Evolutionary conservation across 2,797 vertebrate genomes (phyloP).

Genomic region (Tenualosa ilisha): DNA sequence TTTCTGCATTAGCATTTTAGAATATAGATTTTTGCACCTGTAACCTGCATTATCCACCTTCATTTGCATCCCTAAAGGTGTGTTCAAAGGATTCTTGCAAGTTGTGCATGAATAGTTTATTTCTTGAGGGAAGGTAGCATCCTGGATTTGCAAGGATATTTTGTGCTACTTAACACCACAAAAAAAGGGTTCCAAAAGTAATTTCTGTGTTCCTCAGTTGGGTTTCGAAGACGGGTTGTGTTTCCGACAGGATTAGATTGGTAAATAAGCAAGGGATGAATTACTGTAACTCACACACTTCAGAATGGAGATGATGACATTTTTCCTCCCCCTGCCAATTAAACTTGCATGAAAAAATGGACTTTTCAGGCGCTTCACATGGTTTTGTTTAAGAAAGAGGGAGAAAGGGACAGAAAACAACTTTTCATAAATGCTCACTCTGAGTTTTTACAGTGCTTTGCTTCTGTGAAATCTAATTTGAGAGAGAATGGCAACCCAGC

Average conservation of each 20-base stretch:
- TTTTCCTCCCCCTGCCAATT: conserved; percentile 51
- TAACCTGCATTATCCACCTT: not conserved
- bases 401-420: conserved; percentile 54
- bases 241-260: conserved; percentile 22
- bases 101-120: not conserved
- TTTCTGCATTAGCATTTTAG: not conserved
- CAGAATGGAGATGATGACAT: conserved; percentile 45
- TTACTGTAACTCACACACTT: conserved; percentile 56
- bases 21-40: not conserved
- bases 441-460: conserved; percentile 60
- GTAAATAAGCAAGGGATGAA: conserved; percentile 23
- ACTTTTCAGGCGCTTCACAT: conserved; percentile 59
- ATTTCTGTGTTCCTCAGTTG: conserved; percentile 15
- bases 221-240: not conserved
- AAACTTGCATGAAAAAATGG: conserved; percentile 51
- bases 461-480: conserved; percentile 83
- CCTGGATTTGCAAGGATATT: not conserved
- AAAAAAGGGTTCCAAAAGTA: not conserved
- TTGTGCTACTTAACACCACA: conserved; percentile 7
- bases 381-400: conserved; percentile 54
- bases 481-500: conserved; percentile 83
- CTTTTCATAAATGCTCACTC: conserved; percentile 55
- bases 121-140: not conserved
- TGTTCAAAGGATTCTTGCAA: not conserved
- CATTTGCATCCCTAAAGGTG: not conserved